These are phyloP conservation scores for Micronisus gabar DNA, from an alignment of 2,113 vertebrate genomes.

Conservation along the genomic window DNA sequence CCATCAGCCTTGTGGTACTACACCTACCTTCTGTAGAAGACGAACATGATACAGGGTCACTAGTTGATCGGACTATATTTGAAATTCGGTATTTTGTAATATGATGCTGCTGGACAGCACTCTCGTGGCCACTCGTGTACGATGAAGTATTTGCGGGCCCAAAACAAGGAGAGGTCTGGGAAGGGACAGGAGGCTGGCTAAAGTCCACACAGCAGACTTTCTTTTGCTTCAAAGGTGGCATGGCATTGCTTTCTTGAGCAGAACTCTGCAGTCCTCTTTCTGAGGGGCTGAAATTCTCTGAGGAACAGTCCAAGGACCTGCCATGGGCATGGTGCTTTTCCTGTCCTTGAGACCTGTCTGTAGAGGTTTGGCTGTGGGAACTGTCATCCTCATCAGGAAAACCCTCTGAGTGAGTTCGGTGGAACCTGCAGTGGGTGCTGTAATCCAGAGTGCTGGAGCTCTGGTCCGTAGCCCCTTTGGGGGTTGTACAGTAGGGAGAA, in stretches of 20 bases:
- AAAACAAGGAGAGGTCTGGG: constrained; percentile 58
- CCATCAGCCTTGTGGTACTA: not conserved
- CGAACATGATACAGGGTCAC: constrained; percentile 86
- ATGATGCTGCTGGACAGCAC: constrained; percentile 51
- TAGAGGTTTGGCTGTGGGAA: constrained; percentile 69
- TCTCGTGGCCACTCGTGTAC: not conserved
- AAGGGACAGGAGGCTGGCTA: constrained; percentile 67
- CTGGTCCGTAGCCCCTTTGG: constrained; percentile 62
- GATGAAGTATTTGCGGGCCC: constrained; percentile 40
- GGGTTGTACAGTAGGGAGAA: constrained; percentile 73
- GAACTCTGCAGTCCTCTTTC: constrained; percentile 70
- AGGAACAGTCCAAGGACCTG: constrained; percentile 75
- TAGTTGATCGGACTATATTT: constrained; percentile 87
- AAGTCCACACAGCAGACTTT: constrained; percentile 82
- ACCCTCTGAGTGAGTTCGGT: constrained; percentile 43
- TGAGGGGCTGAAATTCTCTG: constrained; percentile 73
- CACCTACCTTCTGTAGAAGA: constrained; percentile 81
- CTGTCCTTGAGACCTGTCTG: constrained; percentile 48
- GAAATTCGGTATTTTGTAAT: constrained; percentile 56
- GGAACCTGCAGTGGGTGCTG: constrained; percentile 57
- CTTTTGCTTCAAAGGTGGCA: constrained; percentile 62
- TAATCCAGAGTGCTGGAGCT: constrained; percentile 77
- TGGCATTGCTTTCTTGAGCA: constrained; percentile 36
- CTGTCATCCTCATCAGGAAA: constrained; percentile 47
- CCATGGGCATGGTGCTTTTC: constrained; percentile 51